Evolutionary conservation across 1,140 invertebrate species (phyloP).

Genomic region (Halesus radiatus): DNA sequence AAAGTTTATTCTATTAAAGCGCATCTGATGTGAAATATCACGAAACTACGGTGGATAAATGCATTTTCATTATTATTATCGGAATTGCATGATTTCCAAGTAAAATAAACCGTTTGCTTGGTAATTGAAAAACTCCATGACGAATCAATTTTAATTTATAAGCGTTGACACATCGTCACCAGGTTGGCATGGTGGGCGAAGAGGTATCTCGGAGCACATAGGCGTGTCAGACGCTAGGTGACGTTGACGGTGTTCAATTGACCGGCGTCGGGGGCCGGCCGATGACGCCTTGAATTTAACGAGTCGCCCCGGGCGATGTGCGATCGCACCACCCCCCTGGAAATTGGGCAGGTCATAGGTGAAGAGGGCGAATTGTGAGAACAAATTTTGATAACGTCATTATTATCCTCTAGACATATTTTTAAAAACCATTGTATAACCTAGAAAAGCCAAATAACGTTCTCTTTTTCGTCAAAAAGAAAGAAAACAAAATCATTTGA

Average conservation of each 20-base stretch:
- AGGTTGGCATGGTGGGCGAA: neutral
- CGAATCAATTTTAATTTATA: neutral
- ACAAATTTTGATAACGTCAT: too few relatives aligned
- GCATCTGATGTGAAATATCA: too few relatives aligned
- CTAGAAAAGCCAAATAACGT: too few relatives aligned
- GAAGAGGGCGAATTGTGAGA: slow-evolving; percentile 27
- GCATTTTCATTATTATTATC: too few relatives aligned
- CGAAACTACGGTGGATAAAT: too few relatives aligned
- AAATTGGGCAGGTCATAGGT: slow-evolving; percentile 28
- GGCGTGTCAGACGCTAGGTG: slow-evolving; percentile 39
- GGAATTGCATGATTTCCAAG: neutral
- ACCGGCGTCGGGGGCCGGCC: slow-evolving; percentile 31
- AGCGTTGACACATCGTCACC: neutral
- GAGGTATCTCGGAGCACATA: slow-evolving; percentile 15
- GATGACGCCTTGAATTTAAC: slow-evolving; percentile 51
- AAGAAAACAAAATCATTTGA: too few relatives aligned
- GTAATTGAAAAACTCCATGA: neutral
- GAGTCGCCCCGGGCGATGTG: slow-evolving; percentile 42
- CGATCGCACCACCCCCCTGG: neutral
- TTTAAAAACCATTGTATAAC: too few relatives aligned
- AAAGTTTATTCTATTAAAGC: too few relatives aligned
- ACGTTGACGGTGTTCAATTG: slow-evolving; percentile 42
- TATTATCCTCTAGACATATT: too few relatives aligned
- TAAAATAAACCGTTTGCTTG: neutral
- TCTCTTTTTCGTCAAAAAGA: too few relatives aligned